Evolutionary conservation across 2,888 invertebrate species (phyloP), one percentile per base, ranked within the genome.

Genomic region (Xanthorhoe spadicearia): DNA sequence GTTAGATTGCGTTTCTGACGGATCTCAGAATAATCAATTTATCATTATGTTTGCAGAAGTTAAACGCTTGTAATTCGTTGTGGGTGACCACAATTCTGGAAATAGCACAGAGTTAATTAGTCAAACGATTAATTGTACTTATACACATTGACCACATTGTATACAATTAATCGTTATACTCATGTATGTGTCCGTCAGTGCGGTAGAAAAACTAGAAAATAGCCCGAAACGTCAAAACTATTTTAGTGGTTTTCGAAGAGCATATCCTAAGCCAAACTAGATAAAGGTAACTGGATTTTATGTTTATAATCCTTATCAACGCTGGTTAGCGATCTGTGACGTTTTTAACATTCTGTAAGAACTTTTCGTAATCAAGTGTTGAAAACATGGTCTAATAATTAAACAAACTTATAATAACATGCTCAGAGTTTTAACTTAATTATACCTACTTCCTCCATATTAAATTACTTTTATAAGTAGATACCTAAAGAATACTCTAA

Each of bases 1-100:
- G 73, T 60, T 73, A 69, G 73, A 77, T 79, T 84, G 82, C 83
- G 85, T 82, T 81, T 70, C 74, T 79, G 79, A 82, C 79, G 17
- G 17, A 13, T 43, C 38, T 13, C 15, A 17, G 8, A 48, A 17
- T 48, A 23, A 48, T 13, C 10, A 13, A 13, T 43, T 43, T 43
- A 2, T 10, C 38, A 38, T 43, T 13, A 10, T 43, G 9, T 43
- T 13, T 43, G 38, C 38, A 13, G 1, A 38, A 10, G 13, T 43
- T 13, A 43, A 13, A 4, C 13, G 13, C 38, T 13, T 13, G 10
- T 13, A 43, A 43, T 13, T 1, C 10, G 38, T 8, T 38, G 13
- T 13, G 38, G 38, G 38, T 43, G 38, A 13, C 13, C 38, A 43
- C 13, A 13, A 43, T 13, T 43, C 38, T 43, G 13, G 38, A 43